Conservation (phyloP, 2,797 vertebrate species). For the Gadopsis bispinosus region DNA sequence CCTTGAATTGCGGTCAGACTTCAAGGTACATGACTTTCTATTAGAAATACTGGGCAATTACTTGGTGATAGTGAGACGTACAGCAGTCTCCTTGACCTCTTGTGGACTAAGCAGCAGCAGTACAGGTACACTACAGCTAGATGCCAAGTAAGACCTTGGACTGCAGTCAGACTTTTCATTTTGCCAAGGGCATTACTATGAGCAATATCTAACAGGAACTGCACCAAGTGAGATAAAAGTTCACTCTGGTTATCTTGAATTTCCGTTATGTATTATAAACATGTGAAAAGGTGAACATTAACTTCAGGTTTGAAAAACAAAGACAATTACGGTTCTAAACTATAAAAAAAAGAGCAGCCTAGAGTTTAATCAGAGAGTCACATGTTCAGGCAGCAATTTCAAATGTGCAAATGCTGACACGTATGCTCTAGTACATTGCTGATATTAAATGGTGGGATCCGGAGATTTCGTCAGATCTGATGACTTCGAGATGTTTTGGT, state of each 20-base stretch:
- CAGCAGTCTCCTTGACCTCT: constrained; percentile 55
- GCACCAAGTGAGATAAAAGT: constrained; percentile 41
- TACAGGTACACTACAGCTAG: constrained; percentile 16
- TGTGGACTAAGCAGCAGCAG: constrained; percentile 21
- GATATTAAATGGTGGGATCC: neutral
- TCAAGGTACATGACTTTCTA: neutral
- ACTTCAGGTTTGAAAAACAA: constrained; percentile 2
- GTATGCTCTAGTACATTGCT: neutral
- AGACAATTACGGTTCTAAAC: neutral
- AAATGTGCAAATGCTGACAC: neutral
- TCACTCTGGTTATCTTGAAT: constrained; percentile 41
- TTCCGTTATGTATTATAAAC: constrained; percentile 22
- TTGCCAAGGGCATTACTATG: neutral
- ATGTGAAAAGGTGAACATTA: constrained; percentile 27
- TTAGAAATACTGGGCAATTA: constrained; percentile 23
- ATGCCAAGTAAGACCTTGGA: constrained; percentile 60
- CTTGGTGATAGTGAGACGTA: constrained; percentile 33
- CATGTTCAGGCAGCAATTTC: neutral
- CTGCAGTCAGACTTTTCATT: constrained; percentile 15
- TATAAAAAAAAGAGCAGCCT: neutral
- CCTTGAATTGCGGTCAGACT: constrained; percentile 43
- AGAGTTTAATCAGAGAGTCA: neutral
- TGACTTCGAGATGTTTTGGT: neutral
- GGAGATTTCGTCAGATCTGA: neutral
- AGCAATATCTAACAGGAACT: constrained; percentile 31